Percentiles rank a stretch among this genome's conserved stretches.
Evolutionary conservation across 2,797 vertebrate species (phyloP).

Genomic region (Sorex maritimensis): DNA sequence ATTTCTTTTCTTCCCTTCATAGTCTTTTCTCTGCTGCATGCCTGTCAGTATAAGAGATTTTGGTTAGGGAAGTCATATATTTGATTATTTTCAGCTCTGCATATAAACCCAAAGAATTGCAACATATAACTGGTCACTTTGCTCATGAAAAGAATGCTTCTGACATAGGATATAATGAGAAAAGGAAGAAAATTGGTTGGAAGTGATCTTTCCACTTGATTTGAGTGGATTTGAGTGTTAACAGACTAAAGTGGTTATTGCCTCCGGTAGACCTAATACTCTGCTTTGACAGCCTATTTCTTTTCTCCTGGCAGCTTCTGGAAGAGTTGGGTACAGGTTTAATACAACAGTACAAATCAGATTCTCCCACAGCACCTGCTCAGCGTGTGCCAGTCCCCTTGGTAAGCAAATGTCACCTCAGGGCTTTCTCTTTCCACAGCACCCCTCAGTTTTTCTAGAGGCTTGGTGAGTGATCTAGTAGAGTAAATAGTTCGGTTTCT

Average conservation of each 20-base stretch:
- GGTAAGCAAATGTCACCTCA: conserved; percentile 87
- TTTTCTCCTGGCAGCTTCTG: conserved; percentile 92
- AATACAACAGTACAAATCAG: conserved; percentile 95
- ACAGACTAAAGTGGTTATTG: neutral
- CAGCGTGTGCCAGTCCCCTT: conserved; percentile 92
- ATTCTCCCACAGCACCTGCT: conserved; percentile 88
- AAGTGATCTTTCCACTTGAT: conserved; percentile 46
- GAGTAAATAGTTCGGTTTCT: neutral
- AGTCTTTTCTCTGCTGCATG: neutral
- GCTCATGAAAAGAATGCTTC: conserved; percentile 34
- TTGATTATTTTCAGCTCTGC: conserved; percentile 3
- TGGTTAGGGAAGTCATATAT: neutral
- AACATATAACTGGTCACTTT: neutral
- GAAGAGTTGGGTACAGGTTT: conserved; percentile 97
- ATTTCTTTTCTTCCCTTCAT: conserved; percentile 19
- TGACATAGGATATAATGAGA: conserved; percentile 17
- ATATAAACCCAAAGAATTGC: neutral
- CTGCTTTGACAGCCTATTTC: conserved; percentile 20
- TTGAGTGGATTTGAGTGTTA: neutral
- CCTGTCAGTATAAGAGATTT: neutral
- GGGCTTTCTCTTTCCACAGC: neutral
- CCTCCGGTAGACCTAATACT: neutral
- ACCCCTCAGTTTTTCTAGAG: conserved; percentile 23
- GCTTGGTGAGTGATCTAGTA: neutral
- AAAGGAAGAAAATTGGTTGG: conserved; percentile 55